These are phyloP conservation scores for Gymnopithys bicolor DNA, from an alignment of 2,797 vertebrate species.

Conservation along the genomic window DNA sequence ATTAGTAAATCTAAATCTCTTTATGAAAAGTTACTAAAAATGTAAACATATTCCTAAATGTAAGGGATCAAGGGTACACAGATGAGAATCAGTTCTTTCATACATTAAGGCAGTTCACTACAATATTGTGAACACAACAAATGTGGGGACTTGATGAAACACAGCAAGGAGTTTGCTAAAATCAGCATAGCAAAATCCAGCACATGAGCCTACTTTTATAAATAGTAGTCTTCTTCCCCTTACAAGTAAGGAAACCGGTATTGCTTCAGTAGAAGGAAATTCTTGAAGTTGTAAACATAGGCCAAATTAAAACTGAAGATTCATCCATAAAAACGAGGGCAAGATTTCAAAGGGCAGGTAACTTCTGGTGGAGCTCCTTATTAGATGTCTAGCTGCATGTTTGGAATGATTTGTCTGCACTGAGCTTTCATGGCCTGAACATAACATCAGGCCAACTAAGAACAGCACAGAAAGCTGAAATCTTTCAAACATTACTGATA, in stretches of 20 bases:
- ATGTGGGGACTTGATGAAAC: background rate
- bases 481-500: background rate
- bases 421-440: background rate
- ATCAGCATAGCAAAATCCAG: background rate
- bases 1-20: background rate
- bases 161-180: background rate
- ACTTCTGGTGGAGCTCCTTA: background rate
- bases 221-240: background rate
- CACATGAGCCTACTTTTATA: background rate
- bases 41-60: background rate
- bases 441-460: background rate
- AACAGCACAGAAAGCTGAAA: background rate
- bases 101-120: background rate
- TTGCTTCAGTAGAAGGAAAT: background rate
- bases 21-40: background rate
- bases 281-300: background rate
- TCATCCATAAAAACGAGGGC: background rate
- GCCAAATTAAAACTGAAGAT: background rate
- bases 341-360: background rate
- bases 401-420: background rate
- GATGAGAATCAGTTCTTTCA: background rate
- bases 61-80: background rate
- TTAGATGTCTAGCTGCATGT: background rate
- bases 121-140: background rate
- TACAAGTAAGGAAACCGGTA: background rate